Conservation (phyloP, 2,888 invertebrate species). For the Agrotis ipsilon region DNA sequence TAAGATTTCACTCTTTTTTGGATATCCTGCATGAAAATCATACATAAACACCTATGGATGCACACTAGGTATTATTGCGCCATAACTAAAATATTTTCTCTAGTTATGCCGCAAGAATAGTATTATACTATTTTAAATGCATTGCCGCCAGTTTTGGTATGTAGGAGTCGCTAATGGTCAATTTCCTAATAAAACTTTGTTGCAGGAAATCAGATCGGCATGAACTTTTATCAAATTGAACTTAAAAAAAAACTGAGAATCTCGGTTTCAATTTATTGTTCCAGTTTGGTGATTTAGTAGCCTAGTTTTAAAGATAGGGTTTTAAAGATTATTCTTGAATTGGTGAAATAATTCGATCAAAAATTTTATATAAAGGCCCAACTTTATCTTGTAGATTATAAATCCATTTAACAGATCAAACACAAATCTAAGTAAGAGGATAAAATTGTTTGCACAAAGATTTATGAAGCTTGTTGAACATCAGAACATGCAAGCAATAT, state of each 20-base stretch:
- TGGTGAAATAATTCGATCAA: background rate
- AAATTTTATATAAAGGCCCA: background rate
- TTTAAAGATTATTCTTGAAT: background rate
- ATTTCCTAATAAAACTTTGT: too few relatives aligned
- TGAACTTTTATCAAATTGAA: too few relatives aligned
- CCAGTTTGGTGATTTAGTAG: background rate
- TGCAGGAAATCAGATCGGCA: too few relatives aligned
- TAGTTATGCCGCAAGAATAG: too few relatives aligned
- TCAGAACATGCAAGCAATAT: conserved; percentile 11
- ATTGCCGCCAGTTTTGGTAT: too few relatives aligned
- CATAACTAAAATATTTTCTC: too few relatives aligned
- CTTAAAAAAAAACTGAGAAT: background rate
- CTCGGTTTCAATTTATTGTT: background rate
- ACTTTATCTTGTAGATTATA: background rate
- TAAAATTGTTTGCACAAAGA: background rate
- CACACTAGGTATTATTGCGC: too few relatives aligned
- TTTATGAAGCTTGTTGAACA: conserved; percentile 18
- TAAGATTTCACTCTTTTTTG: background rate
- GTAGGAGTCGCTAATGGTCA: too few relatives aligned
- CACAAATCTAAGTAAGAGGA: background rate
- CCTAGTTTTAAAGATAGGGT: too few relatives aligned
- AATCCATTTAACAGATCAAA: background rate
- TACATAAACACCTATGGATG: too few relatives aligned
- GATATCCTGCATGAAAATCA: too few relatives aligned
- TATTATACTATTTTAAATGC: too few relatives aligned